A percentile compares a stretch with the other conserved stretches of the same genome.
Evolutionary conservation across 2,888 invertebrate species (phyloP).

Genomic region (Stenotaenia linearis): DNA sequence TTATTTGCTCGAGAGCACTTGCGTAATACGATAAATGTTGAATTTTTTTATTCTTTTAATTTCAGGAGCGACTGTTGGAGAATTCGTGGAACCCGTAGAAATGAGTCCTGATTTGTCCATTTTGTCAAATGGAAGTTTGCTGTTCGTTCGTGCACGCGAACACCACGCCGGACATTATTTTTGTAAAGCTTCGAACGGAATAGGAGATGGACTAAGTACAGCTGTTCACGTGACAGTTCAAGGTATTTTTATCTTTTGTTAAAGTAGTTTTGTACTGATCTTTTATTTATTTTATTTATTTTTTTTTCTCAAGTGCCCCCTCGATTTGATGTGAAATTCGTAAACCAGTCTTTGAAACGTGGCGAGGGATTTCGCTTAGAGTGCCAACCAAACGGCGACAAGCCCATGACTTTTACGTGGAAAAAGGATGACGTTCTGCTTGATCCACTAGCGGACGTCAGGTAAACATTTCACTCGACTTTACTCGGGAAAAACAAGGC

Average conservation of each 20-base stretch:
- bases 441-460: constrained; percentile 76
- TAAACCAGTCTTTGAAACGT: constrained; percentile 83
- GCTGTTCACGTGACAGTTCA: constrained; percentile 90
- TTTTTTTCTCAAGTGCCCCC: constrained; percentile 65
- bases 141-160: constrained; percentile 83
- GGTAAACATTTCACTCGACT: constrained; percentile 44
- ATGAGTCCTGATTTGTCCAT: constrained; percentile 86
- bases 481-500: background rate
- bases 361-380: constrained; percentile 85
- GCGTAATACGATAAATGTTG: background rate
- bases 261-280: background rate
- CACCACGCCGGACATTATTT: constrained; percentile 90
- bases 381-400: constrained; percentile 82
- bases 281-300: background rate
- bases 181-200: constrained; percentile 93
- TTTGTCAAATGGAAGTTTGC: constrained; percentile 79
- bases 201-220: constrained; percentile 89
- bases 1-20: background rate
- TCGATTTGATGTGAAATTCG: constrained; percentile 84
- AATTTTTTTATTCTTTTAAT: background rate
- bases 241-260: constrained; percentile 57
- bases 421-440: constrained; percentile 39
- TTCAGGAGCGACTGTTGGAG: constrained; percentile 79
- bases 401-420: constrained; percentile 65
- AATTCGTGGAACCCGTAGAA: constrained; percentile 86